Conservation (phyloP, 37 sponge, comb jelly and placozoan genomes). For the Oopsacas minuta region DNA sequence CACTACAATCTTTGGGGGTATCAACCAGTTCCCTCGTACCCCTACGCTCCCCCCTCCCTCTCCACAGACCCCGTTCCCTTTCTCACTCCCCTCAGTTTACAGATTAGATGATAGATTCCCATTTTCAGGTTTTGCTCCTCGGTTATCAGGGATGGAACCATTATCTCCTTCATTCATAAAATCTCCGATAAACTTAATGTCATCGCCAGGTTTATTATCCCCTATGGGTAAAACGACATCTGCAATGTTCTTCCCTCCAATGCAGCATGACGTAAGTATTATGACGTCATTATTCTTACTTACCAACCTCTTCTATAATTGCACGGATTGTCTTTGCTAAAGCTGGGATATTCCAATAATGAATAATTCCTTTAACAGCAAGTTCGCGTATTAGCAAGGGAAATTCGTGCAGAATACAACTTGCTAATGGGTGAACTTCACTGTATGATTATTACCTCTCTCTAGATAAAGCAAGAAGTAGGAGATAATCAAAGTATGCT, state of each 20-base stretch:
- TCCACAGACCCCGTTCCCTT: constrained; percentile 39
- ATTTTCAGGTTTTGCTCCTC: neutral
- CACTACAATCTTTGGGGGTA: constrained; percentile 27
- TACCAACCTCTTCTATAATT: too few relatives aligned
- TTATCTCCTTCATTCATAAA: neutral
- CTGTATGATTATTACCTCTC: neutral
- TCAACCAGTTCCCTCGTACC: constrained; percentile 57
- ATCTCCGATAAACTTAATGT: neutral
- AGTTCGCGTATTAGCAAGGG: too few relatives aligned
- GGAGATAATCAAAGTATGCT: constrained; percentile 1
- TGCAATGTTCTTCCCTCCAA: constrained; percentile 1
- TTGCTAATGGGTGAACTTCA: neutral
- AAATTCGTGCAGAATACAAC: too few relatives aligned
- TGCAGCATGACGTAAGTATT: neutral
- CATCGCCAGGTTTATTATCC: neutral
- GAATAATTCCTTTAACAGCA: too few relatives aligned
- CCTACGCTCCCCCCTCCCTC: constrained; percentile 83
- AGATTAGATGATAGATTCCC: neutral
- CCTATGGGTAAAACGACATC: neutral
- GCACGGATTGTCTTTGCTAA: too few relatives aligned
- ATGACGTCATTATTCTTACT: too few relatives aligned
- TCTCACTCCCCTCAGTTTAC: constrained; percentile 10
- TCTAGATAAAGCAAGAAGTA: neutral
- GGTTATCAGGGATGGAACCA: neutral
- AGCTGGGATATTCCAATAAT: too few relatives aligned